Conservation (phyloP, 1,140 invertebrate genomes). For the Drosophila nasuta region DNA sequence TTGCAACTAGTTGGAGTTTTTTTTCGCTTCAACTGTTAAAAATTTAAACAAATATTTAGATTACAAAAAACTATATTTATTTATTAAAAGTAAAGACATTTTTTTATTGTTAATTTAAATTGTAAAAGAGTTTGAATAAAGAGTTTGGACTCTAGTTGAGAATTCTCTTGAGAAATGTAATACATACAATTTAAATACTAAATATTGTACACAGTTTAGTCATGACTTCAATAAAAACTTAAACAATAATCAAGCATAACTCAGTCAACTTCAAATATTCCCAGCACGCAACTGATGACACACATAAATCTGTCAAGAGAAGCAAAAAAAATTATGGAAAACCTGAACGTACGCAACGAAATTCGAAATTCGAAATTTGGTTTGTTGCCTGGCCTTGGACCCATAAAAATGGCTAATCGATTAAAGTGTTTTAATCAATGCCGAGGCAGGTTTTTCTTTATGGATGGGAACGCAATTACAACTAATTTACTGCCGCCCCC, state of each 20-base stretch:
- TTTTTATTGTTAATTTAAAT: no score
- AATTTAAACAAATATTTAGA: no score
- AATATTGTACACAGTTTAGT: no score
- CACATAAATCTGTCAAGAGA: constrained; percentile 8
- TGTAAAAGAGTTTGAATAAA: no score
- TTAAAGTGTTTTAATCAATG: constrained; percentile 64
- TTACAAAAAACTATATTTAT: no score
- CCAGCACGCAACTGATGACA: not conserved
- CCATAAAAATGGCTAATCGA: constrained; percentile 27
- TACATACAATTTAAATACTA: no score
- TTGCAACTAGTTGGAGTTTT: no score
- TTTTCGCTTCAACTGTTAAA: no score
- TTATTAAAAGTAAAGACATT: no score
- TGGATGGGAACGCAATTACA: constrained; percentile 33
- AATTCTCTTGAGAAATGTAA: no score
- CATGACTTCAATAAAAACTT: not conserved
- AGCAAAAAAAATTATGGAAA: not conserved
- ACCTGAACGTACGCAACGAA: constrained; percentile 6
- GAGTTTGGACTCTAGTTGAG: no score
- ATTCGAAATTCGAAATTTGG: constrained; percentile 8
- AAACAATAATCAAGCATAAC: not conserved
- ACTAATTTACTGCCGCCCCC: constrained; percentile 48
- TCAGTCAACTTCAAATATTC: not conserved
- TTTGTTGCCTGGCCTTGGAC: not conserved
- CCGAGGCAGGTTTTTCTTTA: constrained; percentile 18